Conservation (phyloP, 2,888 invertebrate genomes). For the Thelaira solivaga region DNA sequence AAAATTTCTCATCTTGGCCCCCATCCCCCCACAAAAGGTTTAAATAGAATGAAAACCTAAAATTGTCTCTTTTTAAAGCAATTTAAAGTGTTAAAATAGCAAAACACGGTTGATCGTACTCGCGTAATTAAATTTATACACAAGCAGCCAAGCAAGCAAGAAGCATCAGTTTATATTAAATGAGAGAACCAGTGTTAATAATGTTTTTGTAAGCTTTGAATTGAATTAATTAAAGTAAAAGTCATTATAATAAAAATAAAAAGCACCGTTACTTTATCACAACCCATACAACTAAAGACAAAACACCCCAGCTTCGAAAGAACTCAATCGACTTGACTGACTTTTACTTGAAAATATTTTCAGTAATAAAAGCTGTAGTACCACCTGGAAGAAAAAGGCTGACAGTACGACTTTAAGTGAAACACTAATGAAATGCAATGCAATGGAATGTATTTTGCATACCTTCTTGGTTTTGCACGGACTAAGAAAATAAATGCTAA, state of each 20-base stretch:
- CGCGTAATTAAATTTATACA: no score
- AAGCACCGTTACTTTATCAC: neutral
- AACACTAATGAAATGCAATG: conserved; percentile 24
- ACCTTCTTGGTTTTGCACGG: conserved; percentile 6
- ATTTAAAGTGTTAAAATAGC: no score
- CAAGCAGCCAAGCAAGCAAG: no score
- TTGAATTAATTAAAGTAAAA: conserved; percentile 63
- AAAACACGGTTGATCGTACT: no score
- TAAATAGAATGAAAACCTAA: no score
- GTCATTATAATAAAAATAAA: conserved; percentile 32
- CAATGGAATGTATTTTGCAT: conserved; percentile 60
- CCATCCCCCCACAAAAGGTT: no score
- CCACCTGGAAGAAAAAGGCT: no score
- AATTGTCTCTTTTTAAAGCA: no score
- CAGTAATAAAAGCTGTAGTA: no score
- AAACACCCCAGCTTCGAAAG: neutral
- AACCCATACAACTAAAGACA: neutral
- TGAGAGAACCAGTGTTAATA: conserved; percentile 51
- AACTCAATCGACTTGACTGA: no score
- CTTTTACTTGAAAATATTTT: no score
- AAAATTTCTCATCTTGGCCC: no score
- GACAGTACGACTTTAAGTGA: neutral
- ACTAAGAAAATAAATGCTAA: conserved; percentile 42
- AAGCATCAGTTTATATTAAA: neutral
- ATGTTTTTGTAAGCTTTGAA: conserved; percentile 59